A percentile compares a stretch with the other conserved stretches of the same genome.
Conservation (phyloP, 2,888 invertebrate genomes). For the Amiota minor region DNA sequence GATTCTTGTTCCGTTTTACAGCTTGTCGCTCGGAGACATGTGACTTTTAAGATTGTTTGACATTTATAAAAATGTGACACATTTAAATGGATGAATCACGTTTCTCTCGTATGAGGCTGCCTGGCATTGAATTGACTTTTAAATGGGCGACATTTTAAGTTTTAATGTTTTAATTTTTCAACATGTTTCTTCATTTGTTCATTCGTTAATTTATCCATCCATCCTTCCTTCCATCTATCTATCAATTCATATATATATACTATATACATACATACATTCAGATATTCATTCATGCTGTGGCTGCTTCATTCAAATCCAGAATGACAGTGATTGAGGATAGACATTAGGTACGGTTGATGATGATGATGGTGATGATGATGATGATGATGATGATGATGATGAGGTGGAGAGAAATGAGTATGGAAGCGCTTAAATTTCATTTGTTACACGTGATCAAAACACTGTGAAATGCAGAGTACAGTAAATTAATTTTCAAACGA, state of each 20-base stretch:
- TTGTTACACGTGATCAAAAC: too few relatives aligned
- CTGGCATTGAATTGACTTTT: not conserved
- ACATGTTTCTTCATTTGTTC: not conserved
- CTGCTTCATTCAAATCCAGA: not conserved
- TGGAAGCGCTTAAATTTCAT: too few relatives aligned
- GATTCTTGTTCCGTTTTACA: too few relatives aligned
- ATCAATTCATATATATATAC: too few relatives aligned
- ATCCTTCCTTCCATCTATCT: too few relatives aligned
- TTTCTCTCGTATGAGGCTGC: not conserved
- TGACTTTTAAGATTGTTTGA: constrained; percentile 20
- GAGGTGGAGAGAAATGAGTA: too few relatives aligned
- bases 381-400: too few relatives aligned
- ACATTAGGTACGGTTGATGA: not conserved
- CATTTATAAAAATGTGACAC: constrained; percentile 22
- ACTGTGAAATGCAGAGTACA: too few relatives aligned
- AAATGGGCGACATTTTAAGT: constrained; percentile 14
- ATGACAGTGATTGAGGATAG: constrained; percentile 23
- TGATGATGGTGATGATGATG: too few relatives aligned
- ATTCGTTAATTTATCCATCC: too few relatives aligned
- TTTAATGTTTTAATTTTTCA: constrained; percentile 29
- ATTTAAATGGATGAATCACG: constrained; percentile 1
- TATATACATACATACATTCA: too few relatives aligned
- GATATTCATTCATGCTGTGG: not conserved
- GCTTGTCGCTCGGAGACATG: constrained; percentile 10
- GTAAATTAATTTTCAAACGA: not conserved